Base-by-base conservation (phyloP, 2,113 vertebrate species). In the Tachycineta bicolor region DNA sequence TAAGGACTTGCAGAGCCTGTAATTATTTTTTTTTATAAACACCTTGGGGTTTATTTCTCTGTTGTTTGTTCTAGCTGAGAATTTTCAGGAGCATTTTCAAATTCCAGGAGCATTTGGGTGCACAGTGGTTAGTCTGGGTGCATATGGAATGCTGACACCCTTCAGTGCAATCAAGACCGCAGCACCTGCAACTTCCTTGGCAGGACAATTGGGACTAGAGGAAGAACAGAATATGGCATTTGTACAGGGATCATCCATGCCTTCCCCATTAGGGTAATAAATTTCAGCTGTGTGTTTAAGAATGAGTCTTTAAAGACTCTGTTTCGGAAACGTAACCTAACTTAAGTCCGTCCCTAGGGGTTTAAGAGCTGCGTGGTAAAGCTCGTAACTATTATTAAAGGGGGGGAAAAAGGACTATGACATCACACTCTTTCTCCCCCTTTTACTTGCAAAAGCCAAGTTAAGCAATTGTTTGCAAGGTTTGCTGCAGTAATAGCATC, bases 381-480 rank as follows among this genome's bases (percentile, higher is more conserved):
- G 17, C 7, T 70, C 18, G 0, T 28, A 31, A 14, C 17, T 33
- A 9, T 10, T 47, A 44, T 1, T 39, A 17, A 11, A 8, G 2
- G 5, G 2, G 2, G 2, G 26, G 37, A 25, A 5, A 4, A 12
- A 3, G 7, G 10, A 15, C 26, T 10, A 4, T 14, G 5, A n/a
- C n/a, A 31, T 26, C 22, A 49, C 9, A 14, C 6, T 26, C 80
- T 49, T 29, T 29, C 21, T 56, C 56, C 34, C 12, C 14, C 3
- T 39, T 87, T 19, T 25, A 50, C 20, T 50, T 50, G 28, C 1
- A 37, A 55, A 34, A 68, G 14, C 7, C 5, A 87, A 55, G 14
- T 37, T 41, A 19, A 18, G 39, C 29, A 76, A 11, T 12, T 19
- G 5, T 60, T 56, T 16, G 43, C 50, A 44, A 44, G 5, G 7